Conservation (phyloP, 2,113 vertebrate species). For the Panurus biarmicus region DNA sequence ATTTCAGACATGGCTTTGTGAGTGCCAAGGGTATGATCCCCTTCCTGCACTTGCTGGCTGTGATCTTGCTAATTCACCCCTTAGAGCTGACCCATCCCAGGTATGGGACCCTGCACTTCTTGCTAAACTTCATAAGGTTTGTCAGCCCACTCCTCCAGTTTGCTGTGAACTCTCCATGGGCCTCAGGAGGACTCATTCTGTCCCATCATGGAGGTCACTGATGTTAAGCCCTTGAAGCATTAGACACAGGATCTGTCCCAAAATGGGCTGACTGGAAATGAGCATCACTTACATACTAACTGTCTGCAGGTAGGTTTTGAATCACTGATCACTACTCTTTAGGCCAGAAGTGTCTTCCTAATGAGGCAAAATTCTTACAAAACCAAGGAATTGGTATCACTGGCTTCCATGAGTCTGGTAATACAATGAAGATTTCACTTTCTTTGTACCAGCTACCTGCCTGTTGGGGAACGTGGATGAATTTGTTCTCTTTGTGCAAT, state of each 20-base stretch:
- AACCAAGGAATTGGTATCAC: not conserved
- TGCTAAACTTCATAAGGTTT: not conserved
- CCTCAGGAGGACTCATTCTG: not conserved
- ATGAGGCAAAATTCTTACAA: not conserved
- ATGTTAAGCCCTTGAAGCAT: not conserved
- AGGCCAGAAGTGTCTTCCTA: not conserved
- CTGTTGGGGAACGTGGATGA: not conserved
- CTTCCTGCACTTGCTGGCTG: not conserved
- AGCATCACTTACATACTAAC: not conserved
- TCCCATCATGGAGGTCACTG: accelerated
- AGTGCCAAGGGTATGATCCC: not conserved
- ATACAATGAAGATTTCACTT: not conserved
- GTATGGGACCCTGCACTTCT: not conserved
- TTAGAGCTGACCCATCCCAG: not conserved
- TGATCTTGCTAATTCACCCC: not conserved
- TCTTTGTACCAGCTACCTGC: not conserved
- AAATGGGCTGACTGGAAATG: not conserved
- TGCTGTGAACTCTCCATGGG: not conserved
- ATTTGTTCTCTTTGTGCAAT: not conserved
- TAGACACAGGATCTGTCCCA: not conserved
- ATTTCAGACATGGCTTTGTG: not conserved
- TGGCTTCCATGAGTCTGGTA: not conserved
- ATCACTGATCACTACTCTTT: not conserved
- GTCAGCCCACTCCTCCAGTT: not conserved
- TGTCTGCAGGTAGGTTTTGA: not conserved